A percentile compares a stretch with the other conserved stretches of the same genome.
Evolutionary conservation across 2,888 invertebrate genomes (phyloP).

Genomic region (Octodonta nipae): DNA sequence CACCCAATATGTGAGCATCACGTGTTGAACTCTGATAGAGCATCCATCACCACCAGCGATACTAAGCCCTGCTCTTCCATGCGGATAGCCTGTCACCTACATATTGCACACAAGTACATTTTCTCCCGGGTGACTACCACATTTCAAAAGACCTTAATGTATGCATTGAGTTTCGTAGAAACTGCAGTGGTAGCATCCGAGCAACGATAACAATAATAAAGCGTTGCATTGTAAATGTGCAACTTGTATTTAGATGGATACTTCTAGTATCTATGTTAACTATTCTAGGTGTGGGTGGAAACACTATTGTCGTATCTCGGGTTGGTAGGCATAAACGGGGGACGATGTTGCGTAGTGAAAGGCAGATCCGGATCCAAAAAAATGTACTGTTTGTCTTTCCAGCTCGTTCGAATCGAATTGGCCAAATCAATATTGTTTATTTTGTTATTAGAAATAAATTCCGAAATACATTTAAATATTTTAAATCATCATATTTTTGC

Average conservation of each 20-base stretch:
- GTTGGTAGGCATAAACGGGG: slow-evolving; percentile 24
- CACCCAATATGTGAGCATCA: too few species aligned
- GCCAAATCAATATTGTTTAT: too few species aligned
- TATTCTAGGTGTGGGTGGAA: slow-evolving; percentile 34
- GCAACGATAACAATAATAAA: slow-evolving; percentile 29
- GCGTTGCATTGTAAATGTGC: slow-evolving; percentile 30
- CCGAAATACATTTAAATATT: too few species aligned
- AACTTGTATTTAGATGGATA: slow-evolving; percentile 30
- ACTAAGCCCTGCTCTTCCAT: too few species aligned
- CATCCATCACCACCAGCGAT: too few species aligned
- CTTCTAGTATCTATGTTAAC: slow-evolving; percentile 28
- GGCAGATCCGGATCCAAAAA: slow-evolving; percentile 34
- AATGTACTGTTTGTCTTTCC: too few species aligned
- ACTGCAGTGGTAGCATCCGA: slow-evolving; percentile 11
- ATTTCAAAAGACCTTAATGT: slow-evolving; percentile 11
- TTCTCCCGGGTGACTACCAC: slow-evolving; percentile 8
- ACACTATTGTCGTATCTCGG: slow-evolving; percentile 28
- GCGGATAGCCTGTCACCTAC: too few species aligned
- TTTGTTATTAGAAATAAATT: too few species aligned
- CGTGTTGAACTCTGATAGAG: too few species aligned
- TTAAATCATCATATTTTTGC: too few species aligned
- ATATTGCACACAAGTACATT: too few species aligned
- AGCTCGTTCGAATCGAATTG: too few species aligned
- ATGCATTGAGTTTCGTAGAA: slow-evolving; percentile 12
- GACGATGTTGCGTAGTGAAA: slow-evolving; percentile 34